phyloP scores from a whole-genome alignment of 1,140 invertebrate species.

The Aleiodes sp. region DNA sequence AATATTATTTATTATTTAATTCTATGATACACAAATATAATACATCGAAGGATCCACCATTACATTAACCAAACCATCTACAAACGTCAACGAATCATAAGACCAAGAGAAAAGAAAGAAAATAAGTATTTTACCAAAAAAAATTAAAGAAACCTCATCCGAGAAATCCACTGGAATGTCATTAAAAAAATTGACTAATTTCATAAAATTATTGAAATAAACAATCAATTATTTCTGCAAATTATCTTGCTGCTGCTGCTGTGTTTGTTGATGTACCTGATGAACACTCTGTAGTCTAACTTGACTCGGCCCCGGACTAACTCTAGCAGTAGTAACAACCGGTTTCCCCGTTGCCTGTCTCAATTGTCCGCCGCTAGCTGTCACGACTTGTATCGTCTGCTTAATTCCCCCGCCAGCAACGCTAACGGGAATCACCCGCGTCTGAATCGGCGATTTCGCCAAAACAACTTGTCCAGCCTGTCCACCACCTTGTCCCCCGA shows the following conservation, averaged over 20 bases:
- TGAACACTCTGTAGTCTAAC: constrained; percentile 60
- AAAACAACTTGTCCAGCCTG: constrained; percentile 60
- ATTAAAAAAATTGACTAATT: background rate
- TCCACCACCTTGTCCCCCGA: constrained; percentile 52
- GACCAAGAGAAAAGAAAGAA: background rate
- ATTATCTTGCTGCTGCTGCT: constrained; percentile 36
- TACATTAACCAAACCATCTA: background rate
- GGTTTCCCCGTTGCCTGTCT: constrained; percentile 59
- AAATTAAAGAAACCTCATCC: background rate
- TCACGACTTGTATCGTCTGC: constrained; percentile 70
- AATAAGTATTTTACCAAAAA: too few relatives aligned
- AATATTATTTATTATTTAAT: background rate
- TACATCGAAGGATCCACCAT: constrained; percentile 24
- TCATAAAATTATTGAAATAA: constrained; percentile 15
- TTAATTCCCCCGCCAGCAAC: constrained; percentile 63
- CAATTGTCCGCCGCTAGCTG: constrained; percentile 57
- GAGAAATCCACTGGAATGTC: background rate
- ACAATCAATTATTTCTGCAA: constrained; percentile 49
- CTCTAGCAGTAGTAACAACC: constrained; percentile 54
- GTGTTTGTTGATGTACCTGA: constrained; percentile 52
- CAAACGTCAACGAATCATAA: background rate
- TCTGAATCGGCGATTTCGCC: constrained; percentile 61
- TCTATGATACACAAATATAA: constrained; percentile 31
- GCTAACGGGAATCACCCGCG: constrained; percentile 67
- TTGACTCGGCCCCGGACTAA: constrained; percentile 60